Base-by-base conservation (phyloP, 2,888 invertebrate genomes). In the Noctua pronuba region DNA sequence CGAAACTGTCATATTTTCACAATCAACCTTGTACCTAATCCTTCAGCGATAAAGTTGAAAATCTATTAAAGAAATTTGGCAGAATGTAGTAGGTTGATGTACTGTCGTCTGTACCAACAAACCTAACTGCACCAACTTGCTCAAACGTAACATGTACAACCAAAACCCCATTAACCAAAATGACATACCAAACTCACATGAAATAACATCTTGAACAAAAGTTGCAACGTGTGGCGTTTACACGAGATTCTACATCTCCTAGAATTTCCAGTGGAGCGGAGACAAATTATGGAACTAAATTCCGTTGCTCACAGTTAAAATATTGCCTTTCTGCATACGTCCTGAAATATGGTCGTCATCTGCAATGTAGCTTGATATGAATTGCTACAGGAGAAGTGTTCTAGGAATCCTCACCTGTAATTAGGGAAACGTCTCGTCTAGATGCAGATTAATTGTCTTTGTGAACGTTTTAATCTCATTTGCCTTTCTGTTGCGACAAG, bases 221-320 rank as follows among this genome's bases (percentile, higher is more conserved):
- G 70, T 84, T 73, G 69, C 83, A 69, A 73, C 82, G 72, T 72
- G 75, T 81, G 74, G 58, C 81, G 73, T 60, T 79, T 72, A 85
- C 79, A 75, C 64, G 83, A 82, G 76, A 87, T 89, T 78, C 82
- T 87, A 80, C 83, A 86, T 90, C 88, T 90, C 86, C 88, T 83
- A 82, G 78, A 77, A 89, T 89, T 88, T 84, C 80, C 77, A 67
- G 71, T 83, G 72, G 80, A 88, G 88, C 88, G 69, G 78, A 88
- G 90, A 91, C 90, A 91, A 92, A 92, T 92, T 92, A 91, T 88
- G 86, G 88, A 90, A 91, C 89, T 87, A 88, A 88, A 91, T 91
- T 91, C 91, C 88, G 82, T 77, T 75, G 69, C 75, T 80, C 79
- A 69, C 78, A 82, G 84, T 87, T 89, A 85, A 92, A 90, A 91